A percentile compares a stretch with the other conserved stretches of the same genome.
Evolutionary conservation across 2,888 invertebrate genomes (phyloP).

Genomic region (Iselma pallidipennis): DNA sequence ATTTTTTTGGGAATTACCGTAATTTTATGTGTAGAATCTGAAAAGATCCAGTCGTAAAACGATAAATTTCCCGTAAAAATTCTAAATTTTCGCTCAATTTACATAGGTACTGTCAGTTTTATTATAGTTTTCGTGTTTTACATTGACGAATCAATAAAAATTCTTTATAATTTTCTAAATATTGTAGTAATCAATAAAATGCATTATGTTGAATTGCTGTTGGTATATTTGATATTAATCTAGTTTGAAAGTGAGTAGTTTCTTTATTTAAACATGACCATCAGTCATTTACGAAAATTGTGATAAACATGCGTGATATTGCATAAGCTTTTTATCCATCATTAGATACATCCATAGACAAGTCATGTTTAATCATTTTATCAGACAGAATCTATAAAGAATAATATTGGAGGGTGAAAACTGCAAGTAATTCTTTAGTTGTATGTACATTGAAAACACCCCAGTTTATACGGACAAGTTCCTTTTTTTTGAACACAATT

Average conservation of each 20-base stretch:
- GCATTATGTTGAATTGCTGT: background rate
- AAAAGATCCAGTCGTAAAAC: background rate
- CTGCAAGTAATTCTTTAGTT: slow-evolving; percentile 48
- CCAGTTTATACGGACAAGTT: background rate
- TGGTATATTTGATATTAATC: background rate
- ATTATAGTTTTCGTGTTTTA: no score
- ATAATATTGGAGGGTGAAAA: slow-evolving; percentile 40
- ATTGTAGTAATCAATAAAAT: background rate
- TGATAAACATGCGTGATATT: slow-evolving; percentile 35
- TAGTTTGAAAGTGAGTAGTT: background rate
- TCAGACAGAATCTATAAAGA: slow-evolving; percentile 36
- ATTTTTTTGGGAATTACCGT: background rate
- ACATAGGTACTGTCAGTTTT: no score
- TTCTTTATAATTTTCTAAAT: background rate
- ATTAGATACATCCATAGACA: slow-evolving; percentile 29
- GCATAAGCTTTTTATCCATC: slow-evolving; percentile 30
- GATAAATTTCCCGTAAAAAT: background rate
- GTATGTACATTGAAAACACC: slow-evolving; percentile 16
- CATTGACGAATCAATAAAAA: no score
- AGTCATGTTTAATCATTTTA: slow-evolving; percentile 42
- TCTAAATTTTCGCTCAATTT: no score
- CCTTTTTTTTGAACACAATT: background rate
- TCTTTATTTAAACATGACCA: background rate
- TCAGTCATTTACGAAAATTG: background rate
- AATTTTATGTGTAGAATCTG: background rate